These are phyloP conservation scores for Glomeris maerens DNA, from an alignment of 1,140 invertebrate genomes.

Conservation along the genomic window DNA sequence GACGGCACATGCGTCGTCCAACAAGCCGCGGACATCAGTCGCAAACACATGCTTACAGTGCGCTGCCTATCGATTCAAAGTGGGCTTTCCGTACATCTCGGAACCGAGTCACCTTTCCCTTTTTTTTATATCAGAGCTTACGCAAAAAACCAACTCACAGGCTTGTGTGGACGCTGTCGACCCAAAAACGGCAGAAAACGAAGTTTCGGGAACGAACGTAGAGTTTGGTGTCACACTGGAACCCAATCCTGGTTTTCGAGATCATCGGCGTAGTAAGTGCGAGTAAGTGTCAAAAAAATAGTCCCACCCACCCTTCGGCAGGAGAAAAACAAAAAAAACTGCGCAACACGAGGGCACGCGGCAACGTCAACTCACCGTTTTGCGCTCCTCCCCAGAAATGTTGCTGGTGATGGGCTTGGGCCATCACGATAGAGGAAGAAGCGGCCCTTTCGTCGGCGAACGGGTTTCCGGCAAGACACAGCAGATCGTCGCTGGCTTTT, in stretches of 20 bases:
- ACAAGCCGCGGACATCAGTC: too few relatives aligned
- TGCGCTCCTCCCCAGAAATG: slow-evolving; percentile 11
- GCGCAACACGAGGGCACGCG: background rate
- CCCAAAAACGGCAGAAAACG: slow-evolving; percentile 27
- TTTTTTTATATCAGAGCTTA: too few relatives aligned
- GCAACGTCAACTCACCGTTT: slow-evolving; percentile 17
- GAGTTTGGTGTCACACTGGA: background rate
- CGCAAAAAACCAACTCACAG: too few relatives aligned
- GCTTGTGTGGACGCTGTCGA: too few relatives aligned
- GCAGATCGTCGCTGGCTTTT: slow-evolving; percentile 74
- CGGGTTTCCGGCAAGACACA: slow-evolving; percentile 70
- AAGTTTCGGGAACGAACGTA: slow-evolving; percentile 24
- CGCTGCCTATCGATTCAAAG: too few relatives aligned
- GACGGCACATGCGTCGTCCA: too few relatives aligned
- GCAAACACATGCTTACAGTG: too few relatives aligned
- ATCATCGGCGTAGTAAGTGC: too few relatives aligned
- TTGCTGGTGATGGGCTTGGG: background rate
- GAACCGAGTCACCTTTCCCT: too few relatives aligned
- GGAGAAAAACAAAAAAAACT: background rate
- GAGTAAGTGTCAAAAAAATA: too few relatives aligned
- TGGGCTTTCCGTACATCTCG: too few relatives aligned
- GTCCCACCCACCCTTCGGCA: too few relatives aligned
- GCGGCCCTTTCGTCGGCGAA: slow-evolving; percentile 69
- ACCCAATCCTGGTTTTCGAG: background rate
- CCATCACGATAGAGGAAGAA: slow-evolving; percentile 13